These are phyloP conservation scores for Zaprionus nigranus DNA, from an alignment of 1,140 invertebrate genomes.

Conservation along the genomic window DNA sequence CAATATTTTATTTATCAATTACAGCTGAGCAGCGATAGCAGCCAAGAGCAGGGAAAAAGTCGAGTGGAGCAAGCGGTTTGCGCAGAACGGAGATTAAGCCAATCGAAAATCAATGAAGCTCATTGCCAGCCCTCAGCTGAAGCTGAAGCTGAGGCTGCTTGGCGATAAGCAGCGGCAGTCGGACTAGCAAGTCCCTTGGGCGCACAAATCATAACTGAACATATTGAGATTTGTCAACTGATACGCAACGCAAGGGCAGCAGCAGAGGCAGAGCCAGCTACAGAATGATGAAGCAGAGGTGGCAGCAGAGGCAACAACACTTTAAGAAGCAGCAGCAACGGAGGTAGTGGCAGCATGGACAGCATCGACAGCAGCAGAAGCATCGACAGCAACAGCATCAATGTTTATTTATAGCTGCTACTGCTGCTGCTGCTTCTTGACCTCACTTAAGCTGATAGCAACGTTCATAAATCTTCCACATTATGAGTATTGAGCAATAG, in stretches of 20 bases:
- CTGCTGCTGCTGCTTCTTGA: conserved; percentile 9
- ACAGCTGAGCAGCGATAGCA: conserved; percentile 15
- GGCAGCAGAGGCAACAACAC: no score
- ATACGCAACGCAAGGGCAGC: conserved; percentile 36
- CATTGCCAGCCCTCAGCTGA: background rate
- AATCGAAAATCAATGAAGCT: conserved; percentile 10
- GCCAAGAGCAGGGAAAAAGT: background rate
- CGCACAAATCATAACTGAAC: conserved; percentile 43
- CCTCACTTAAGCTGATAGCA: conserved; percentile 38
- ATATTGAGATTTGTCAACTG: conserved; percentile 72
- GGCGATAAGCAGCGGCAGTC: conserved; percentile 14
- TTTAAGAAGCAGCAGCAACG: no score
- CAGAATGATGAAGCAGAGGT: no score
- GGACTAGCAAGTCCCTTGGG: conserved; percentile 15
- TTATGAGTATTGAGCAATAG: conserved; percentile 50
- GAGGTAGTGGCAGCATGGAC: background rate
- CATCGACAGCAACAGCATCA: conserved; percentile 20
- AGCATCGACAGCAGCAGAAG: no score
- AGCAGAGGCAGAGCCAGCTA: background rate
- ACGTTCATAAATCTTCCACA: conserved; percentile 34
- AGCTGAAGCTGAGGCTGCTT: conserved; percentile 30
- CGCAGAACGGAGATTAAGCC: background rate
- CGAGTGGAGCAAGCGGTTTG: background rate
- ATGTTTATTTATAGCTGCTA: conserved; percentile 45
- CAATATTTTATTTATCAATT: conserved; percentile 72